Conservation (phyloP, 1,140 invertebrate species). For the Listronotus bonariensis region DNA sequence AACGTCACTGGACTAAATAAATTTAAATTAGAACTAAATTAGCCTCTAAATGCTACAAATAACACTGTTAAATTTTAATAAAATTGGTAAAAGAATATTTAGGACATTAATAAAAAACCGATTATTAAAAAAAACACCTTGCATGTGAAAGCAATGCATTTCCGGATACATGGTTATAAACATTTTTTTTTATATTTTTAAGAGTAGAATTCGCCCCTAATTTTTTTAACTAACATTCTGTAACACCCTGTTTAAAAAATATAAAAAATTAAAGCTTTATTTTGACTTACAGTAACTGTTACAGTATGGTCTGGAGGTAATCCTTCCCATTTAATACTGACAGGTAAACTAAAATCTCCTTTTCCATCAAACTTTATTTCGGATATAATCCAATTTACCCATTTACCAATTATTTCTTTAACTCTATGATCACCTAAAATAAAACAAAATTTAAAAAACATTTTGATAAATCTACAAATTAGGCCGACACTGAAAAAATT, state of each 20-base stretch:
- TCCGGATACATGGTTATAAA: too few species aligned
- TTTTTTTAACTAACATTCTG: too few species aligned
- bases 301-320: slow-evolving; percentile 22
- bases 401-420: slow-evolving; percentile 11
- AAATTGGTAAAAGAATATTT: too few species aligned
- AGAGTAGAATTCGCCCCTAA: too few species aligned
- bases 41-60: too few species aligned
- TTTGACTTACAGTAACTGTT: slow-evolving; percentile 15
- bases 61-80: too few species aligned
- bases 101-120: too few species aligned
- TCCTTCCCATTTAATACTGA: slow-evolving; percentile 20
- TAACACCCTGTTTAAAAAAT: neutral
- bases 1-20: too few species aligned
- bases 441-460: neutral
- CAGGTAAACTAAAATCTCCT: slow-evolving; percentile 21
- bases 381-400: slow-evolving; percentile 17
- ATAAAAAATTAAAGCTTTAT: neutral
- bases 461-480: neutral
- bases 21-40: too few species aligned
- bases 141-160: too few species aligned
- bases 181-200: too few species aligned
- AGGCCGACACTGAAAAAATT: neutral
- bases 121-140: too few species aligned
- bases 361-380: slow-evolving; percentile 24
- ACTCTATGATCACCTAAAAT: slow-evolving; percentile 21